Evolutionary conservation across 2,113 vertebrate genomes (phyloP), one percentile per base, ranked within the genome.

Genomic region (Grantiella picta): DNA sequence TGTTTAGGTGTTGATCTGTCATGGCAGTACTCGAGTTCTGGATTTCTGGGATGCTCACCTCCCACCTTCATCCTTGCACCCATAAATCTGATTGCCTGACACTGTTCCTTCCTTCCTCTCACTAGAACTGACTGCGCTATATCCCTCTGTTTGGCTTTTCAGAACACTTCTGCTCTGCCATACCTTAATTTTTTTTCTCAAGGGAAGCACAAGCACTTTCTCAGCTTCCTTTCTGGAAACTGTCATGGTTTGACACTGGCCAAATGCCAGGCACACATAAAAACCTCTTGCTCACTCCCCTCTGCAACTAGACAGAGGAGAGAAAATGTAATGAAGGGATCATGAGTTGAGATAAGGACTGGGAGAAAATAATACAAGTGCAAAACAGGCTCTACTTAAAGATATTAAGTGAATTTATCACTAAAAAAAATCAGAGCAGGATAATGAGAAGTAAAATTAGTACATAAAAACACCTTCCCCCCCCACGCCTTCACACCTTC

Each of bases 241-340:
- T 38, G 8, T 35, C 76, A 13, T 14, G 24, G 5, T 50, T 86
- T 42, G 44, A 31, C 35, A 35, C 11, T 42, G 44, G 35, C 24
- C 42, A 85, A 40, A 66, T 9, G 25, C 29, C 82, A 85, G 29
- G 16, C 24, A 65, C 21, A n/a, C 35, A 40, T 12, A 49, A 20
- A 75, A 75, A 40, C 5, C 50, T 27, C 18, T 57, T 0, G 0
- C 22, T 66, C 21, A 35, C 5, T 57, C 12, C 10, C 4, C 33
- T 65, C 42, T 40, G 35, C 35, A 65, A 4, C 42, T 42, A 42
- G 42, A 57, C 24, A 57, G 50, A n/a, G 24, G 16, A 8, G 7
- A 65, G 15, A 49, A 75, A 42, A 65, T n/a, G 16, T 2, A 65
- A 56, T 24, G 16, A 49, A 56, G 10, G 7, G 35, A 42, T 42